These are phyloP conservation scores for Apodemia mormo DNA, from an alignment of 2,888 invertebrate species.

Conservation along the genomic window DNA sequence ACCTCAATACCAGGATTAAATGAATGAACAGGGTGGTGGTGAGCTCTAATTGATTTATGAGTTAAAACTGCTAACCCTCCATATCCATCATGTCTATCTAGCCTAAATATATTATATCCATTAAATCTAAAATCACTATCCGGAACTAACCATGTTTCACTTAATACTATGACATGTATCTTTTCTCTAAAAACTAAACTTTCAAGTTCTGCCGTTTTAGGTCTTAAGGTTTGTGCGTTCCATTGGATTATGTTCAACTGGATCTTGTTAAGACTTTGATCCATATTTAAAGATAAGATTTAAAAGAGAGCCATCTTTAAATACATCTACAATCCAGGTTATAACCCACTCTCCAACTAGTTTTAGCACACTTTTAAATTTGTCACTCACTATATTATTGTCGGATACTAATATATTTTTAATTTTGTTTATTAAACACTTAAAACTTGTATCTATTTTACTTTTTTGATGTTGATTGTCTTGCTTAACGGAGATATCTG, in stretches of 20 bases:
- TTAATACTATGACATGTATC: neutral
- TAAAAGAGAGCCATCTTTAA: neutral
- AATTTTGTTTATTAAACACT: neutral
- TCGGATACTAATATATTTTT: neutral
- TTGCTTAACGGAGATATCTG: neutral
- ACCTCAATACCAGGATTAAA: neutral
- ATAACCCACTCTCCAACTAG: neutral
- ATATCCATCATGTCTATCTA: neutral
- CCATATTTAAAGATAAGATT: neutral
- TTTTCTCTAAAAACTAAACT: neutral
- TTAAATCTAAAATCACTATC: neutral
- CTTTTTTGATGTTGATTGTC: neutral
- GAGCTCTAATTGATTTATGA: neutral
- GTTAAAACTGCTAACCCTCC: neutral
- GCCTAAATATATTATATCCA: neutral
- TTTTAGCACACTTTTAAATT: neutral
- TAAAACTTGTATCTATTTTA: neutral
- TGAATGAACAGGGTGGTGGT: neutral
- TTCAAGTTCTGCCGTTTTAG: neutral
- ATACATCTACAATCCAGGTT: neutral
- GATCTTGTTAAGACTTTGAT: neutral
- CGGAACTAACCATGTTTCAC: conserved; percentile 3
- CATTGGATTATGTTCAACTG: neutral
- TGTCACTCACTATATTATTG: neutral
- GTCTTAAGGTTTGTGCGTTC: neutral